phyloP scores from a whole-genome alignment of 2,888 invertebrate genomes.

The Hartigia nigra region DNA sequence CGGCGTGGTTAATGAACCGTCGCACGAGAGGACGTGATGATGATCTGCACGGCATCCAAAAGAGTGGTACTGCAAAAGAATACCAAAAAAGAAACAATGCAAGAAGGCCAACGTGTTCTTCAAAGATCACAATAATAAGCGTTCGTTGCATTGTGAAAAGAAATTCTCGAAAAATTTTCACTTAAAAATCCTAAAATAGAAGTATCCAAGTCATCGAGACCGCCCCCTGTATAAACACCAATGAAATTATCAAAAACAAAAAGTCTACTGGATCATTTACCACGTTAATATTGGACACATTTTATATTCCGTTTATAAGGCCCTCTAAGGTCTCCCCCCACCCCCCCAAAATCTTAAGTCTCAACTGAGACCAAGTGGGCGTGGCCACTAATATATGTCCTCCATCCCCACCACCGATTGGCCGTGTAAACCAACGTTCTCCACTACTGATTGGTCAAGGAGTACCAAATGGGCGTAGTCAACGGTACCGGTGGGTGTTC shows the following conservation, averaged over 20 bases:
- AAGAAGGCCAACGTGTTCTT: background rate
- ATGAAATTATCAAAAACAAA: background rate
- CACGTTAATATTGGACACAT: background rate
- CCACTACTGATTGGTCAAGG: background rate
- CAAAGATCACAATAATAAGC: background rate
- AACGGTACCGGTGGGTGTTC: conserved; percentile 23
- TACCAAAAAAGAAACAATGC: background rate
- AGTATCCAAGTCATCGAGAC: background rate
- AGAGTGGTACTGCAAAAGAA: background rate
- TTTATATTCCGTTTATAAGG: background rate
- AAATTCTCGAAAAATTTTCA: no score
- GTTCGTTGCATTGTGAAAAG: background rate
- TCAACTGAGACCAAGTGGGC: background rate
- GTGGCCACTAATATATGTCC: background rate
- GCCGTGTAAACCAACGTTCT: background rate
- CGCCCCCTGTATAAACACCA: background rate
- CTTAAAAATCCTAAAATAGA: background rate
- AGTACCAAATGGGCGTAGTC: conserved; percentile 18
- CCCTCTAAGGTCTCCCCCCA: background rate
- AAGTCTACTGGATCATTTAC: background rate
- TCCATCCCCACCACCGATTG: background rate
- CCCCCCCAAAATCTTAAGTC: background rate
- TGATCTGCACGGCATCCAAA: conserved; percentile 27
- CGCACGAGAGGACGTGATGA: conserved; percentile 25
- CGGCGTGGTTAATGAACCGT: conserved; percentile 34